Conservation (phyloP, 2,797 vertebrate species). For the Lagocephalus sceleratus region DNA sequence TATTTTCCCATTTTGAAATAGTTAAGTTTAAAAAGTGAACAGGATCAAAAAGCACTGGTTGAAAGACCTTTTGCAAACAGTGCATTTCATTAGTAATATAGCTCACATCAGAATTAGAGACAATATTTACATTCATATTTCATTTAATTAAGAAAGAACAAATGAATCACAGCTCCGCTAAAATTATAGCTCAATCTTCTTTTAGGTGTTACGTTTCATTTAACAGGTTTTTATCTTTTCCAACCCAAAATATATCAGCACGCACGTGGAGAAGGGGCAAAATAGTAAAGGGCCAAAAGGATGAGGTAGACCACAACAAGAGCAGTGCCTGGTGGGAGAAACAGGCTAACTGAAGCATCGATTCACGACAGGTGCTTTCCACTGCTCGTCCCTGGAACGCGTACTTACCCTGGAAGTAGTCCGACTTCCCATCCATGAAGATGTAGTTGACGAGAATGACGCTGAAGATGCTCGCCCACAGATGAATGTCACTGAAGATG, state of each 20-base stretch:
- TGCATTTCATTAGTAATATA: slow-evolving; percentile 46
- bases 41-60: neutral
- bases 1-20: too few relatives aligned
- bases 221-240: neutral
- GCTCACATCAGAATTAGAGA: slow-evolving; percentile 17
- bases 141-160: neutral
- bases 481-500: slow-evolving; percentile 83
- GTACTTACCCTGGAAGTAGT: slow-evolving; percentile 86
- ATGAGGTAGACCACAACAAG: slow-evolving; percentile 86
- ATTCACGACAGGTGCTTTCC: neutral
- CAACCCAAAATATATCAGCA: slow-evolving; percentile 67
- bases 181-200: neutral
- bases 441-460: slow-evolving; percentile 85
- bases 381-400: neutral
- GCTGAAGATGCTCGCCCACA: slow-evolving; percentile 88
- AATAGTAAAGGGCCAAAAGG: slow-evolving; percentile 82
- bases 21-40: neutral
- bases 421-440: slow-evolving; percentile 91
- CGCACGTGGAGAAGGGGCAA: slow-evolving; percentile 78
- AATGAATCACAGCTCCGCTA: neutral
- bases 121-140: slow-evolving; percentile 18
- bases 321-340: slow-evolving; percentile 71
- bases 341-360: neutral
- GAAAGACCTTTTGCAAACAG: slow-evolving; percentile 5
- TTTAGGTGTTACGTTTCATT: too few relatives aligned